Evolutionary conservation across 2,113 vertebrate species (phyloP).

Genomic region (Chionis minor): DNA sequence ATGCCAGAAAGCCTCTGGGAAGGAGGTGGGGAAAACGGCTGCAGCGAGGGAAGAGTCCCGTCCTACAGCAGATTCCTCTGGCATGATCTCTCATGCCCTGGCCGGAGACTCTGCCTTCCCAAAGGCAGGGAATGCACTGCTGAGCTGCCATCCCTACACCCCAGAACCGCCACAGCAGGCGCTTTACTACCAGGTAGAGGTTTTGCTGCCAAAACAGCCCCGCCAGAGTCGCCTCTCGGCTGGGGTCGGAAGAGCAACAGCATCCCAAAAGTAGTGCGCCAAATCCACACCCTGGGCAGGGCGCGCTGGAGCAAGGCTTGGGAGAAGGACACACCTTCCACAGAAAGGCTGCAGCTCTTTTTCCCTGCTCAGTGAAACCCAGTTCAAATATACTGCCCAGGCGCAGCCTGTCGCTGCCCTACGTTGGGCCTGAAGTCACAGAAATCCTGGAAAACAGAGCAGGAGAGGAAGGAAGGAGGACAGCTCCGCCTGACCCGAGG

Average conservation of each 20-base stretch:
- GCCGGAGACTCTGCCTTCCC: not conserved
- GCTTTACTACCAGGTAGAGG: not conserved
- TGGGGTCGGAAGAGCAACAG: not conserved
- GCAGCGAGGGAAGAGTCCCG: not conserved
- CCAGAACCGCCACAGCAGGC: not conserved
- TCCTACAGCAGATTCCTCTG: not conserved
- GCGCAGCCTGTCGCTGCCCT: not conserved
- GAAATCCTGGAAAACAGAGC: not conserved
- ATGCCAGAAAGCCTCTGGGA: not conserved
- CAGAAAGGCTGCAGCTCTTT: not conserved
- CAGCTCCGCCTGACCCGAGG: not conserved
- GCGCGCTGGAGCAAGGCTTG: not conserved
- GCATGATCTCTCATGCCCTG: not conserved
- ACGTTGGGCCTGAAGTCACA: not conserved
- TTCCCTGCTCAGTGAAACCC: not conserved
- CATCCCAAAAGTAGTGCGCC: fast-evolving
- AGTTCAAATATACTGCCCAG: not conserved
- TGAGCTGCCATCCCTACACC: not conserved
- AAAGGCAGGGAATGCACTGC: too few relatives aligned
- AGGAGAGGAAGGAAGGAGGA: not conserved
- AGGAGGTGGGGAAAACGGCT: not conserved
- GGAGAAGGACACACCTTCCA: not conserved
- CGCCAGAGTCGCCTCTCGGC: not conserved
- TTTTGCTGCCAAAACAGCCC: not conserved
- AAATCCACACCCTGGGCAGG: not conserved